These are phyloP conservation scores for Artemia sp. DNA, from an alignment of 2,888 invertebrate species.

Conservation along the genomic window DNA sequence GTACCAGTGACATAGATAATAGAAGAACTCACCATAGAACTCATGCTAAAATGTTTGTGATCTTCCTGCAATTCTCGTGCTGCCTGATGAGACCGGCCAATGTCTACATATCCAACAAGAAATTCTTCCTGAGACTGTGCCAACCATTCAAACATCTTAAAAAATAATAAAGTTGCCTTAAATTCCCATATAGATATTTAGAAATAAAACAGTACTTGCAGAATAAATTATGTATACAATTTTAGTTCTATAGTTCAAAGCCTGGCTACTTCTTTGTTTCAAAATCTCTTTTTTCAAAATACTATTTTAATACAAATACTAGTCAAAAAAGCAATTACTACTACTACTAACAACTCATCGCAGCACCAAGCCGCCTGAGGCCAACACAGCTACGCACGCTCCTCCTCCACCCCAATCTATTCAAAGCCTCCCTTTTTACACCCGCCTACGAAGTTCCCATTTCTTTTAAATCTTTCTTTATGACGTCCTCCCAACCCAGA, in stretches of 20 bases:
- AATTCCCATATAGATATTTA: neutral
- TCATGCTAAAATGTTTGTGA: slow-evolving; percentile 81
- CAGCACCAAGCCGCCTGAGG: no score
- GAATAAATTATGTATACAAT: neutral
- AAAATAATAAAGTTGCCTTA: slow-evolving; percentile 25
- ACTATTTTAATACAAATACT: slow-evolving; percentile 13
- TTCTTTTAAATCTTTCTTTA: no score
- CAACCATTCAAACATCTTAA: slow-evolving; percentile 92
- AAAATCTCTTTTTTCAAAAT: neutral
- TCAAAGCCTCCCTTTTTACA: no score
- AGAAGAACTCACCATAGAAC: slow-evolving; percentile 46
- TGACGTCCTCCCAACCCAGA: no score
- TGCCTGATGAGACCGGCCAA: slow-evolving; percentile 73
- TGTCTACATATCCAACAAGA: slow-evolving; percentile 86
- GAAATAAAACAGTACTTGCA: slow-evolving; percentile 17
- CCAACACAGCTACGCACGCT: no score
- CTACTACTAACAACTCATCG: no score
- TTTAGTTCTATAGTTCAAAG: slow-evolving; percentile 3
- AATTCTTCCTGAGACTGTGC: slow-evolving; percentile 86
- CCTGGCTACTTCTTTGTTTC: neutral
- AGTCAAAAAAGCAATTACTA: slow-evolving; percentile 15
- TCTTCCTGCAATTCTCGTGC: slow-evolving; percentile 85
- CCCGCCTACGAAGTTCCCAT: no score
- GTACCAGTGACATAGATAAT: neutral
- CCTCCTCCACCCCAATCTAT: no score